Percentiles rank a stretch among this genome's conserved stretches.
Conservation (phyloP, 2,797 vertebrate species). For the Benthosema pterotum region DNA sequence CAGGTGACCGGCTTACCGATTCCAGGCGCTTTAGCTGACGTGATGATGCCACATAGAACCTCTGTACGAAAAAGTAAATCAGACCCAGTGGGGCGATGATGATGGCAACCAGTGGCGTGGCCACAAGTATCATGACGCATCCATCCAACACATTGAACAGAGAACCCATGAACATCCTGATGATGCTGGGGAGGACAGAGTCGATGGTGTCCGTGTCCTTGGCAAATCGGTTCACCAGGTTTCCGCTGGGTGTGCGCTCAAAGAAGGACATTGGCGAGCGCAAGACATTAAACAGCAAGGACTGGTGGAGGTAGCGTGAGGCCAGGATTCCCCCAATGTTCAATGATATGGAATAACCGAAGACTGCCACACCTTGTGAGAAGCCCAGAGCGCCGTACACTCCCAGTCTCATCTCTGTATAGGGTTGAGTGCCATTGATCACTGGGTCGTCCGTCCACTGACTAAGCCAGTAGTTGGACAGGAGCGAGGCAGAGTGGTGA, state of each 20-base stretch:
- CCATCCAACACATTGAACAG: slow-evolving; percentile 88
- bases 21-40: slow-evolving; percentile 94
- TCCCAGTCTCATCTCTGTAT: slow-evolving; percentile 83
- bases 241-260: slow-evolving; percentile 93
- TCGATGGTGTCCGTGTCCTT: slow-evolving; percentile 97
- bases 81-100: slow-evolving; percentile 90
- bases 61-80: slow-evolving; percentile 94
- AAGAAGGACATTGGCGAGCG: slow-evolving; percentile 94
- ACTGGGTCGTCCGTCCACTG: slow-evolving; percentile 94
- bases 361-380: slow-evolving; percentile 90
- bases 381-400: slow-evolving; percentile 90
- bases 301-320: slow-evolving; percentile 87
- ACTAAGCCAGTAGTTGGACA: slow-evolving; percentile 97
- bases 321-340: slow-evolving; percentile 92
- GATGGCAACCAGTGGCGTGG: slow-evolving; percentile 87
- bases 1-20: slow-evolving; percentile 92
- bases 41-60: slow-evolving; percentile 94
- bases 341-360: slow-evolving; percentile 88
- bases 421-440: slow-evolving; percentile 89
- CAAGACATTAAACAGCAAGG: slow-evolving; percentile 88
- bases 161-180: slow-evolving; percentile 97
- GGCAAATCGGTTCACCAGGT: slow-evolving; percentile 95
- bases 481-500: slow-evolving; percentile 85
- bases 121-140: slow-evolving; percentile 87
- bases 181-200: slow-evolving; percentile 88